phyloP scores from a whole-genome alignment of 1,140 invertebrate genomes.

The Nasonia giraulti region DNA sequence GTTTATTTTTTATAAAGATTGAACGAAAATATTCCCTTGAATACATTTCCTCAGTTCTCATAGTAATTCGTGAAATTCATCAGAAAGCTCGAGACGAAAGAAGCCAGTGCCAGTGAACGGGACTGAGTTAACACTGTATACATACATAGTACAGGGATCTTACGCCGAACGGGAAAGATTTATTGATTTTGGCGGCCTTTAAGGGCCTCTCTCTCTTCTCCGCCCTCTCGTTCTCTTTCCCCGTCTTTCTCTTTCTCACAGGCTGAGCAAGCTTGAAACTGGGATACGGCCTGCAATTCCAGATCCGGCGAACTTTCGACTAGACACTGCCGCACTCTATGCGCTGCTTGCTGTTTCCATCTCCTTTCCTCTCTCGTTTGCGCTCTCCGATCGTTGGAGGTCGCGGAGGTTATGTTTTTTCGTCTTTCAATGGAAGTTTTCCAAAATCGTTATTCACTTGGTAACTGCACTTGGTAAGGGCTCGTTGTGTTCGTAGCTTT shows the following conservation, averaged over 20 bases:
- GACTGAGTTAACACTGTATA: neutral
- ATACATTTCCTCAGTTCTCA: too few relatives aligned
- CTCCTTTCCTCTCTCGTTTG: neutral
- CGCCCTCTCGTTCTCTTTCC: slow-evolving; percentile 22
- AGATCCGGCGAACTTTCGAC: slow-evolving; percentile 43
- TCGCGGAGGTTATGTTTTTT: too few relatives aligned
- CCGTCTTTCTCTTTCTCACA: slow-evolving; percentile 32
- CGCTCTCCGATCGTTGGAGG: neutral
- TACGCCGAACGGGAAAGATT: slow-evolving; percentile 38
- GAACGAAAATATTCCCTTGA: too few relatives aligned
- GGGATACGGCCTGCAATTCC: slow-evolving; percentile 47
- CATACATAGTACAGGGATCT: slow-evolving; percentile 10
- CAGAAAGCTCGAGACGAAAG: too few relatives aligned
- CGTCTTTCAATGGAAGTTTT: too few relatives aligned
- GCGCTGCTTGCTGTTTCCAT: neutral
- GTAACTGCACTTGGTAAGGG: too few relatives aligned
- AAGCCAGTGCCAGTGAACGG: neutral
- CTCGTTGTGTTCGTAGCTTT: neutral
- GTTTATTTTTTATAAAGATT: too few relatives aligned
- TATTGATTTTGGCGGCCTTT: slow-evolving; percentile 52
- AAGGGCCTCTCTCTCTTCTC: slow-evolving; percentile 48
- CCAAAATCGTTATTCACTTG: too few relatives aligned
- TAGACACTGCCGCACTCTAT: slow-evolving; percentile 48
- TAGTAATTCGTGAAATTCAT: too few relatives aligned
- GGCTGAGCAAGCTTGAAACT: slow-evolving; percentile 55